Conservation (phyloP, 1,140 invertebrate species). For the Aphelinus atriplicis region DNA sequence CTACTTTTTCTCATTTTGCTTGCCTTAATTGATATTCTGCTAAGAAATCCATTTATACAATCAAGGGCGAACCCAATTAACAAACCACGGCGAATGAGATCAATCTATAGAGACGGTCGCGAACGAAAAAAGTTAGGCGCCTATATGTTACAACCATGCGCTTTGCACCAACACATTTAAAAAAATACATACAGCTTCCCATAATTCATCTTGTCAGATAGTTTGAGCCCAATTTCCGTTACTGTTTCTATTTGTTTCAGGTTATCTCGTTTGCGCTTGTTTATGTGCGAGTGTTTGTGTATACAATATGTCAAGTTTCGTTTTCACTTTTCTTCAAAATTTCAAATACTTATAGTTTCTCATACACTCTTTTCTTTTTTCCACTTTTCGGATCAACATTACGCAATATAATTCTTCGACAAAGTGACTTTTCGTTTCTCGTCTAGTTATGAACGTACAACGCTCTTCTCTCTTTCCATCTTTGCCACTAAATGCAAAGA, state of each 20-base stretch:
- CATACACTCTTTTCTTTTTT: background rate
- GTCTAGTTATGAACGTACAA: too few relatives aligned
- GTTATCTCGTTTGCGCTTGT: conserved; percentile 37
- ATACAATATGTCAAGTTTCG: conserved; percentile 9
- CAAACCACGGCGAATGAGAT: conserved; percentile 9
- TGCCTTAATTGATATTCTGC: conserved; percentile 37
- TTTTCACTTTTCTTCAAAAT: background rate
- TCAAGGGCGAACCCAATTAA: conserved; percentile 9
- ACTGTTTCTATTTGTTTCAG: conserved; percentile 19
- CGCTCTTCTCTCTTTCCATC: background rate
- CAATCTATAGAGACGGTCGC: conserved; percentile 25
- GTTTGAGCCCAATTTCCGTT: background rate
- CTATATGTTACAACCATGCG: conserved; percentile 34
- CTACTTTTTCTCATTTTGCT: conserved; percentile 18
- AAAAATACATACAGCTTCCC: conserved; percentile 45
- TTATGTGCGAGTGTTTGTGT: conserved; percentile 22
- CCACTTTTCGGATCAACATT: too few relatives aligned
- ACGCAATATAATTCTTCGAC: background rate
- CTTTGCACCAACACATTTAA: conserved; percentile 42
- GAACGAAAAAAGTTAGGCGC: conserved; percentile 42
- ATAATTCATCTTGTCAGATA: conserved; percentile 12
- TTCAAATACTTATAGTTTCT: conserved; percentile 10
- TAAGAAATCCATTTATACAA: conserved; percentile 26
- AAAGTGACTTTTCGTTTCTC: background rate
- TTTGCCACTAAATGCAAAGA: conserved; percentile 32